Percentiles rank a stretch among this genome's conserved stretches.
Conservation (phyloP, 2,113 vertebrate genomes). For the Petromus typicus region DNA sequence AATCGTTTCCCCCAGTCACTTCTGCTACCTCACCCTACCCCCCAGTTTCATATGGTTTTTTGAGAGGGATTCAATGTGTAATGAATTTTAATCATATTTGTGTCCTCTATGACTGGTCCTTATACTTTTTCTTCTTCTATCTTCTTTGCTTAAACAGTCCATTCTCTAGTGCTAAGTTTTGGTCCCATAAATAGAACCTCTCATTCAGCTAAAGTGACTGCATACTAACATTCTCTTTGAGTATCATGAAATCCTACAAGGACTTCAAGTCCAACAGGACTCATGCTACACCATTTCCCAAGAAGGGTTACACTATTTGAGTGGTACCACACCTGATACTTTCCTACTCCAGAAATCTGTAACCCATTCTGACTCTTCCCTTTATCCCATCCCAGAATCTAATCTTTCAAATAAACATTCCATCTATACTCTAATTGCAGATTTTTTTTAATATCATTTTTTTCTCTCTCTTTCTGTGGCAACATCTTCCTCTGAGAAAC, state of each 20-base stretch:
- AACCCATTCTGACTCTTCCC: not conserved
- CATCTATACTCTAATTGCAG: not conserved
- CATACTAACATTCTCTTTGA: not conserved
- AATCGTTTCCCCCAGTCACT: not conserved
- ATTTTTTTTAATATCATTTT: not conserved
- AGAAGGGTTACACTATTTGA: not conserved
- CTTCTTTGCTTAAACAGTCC: not conserved
- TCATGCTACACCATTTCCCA: not conserved
- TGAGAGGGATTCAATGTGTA: not conserved
- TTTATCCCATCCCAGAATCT: not conserved
- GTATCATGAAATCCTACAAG: not conserved
- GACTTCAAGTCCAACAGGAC: not conserved
- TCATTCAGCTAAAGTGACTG: not conserved
- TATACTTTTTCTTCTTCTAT: not conserved
- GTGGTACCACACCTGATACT: not conserved
- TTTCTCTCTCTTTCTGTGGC: not conserved
- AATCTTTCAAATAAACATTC: not conserved
- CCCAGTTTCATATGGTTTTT: not conserved
- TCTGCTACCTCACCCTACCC: not conserved
- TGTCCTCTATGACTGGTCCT: not conserved
- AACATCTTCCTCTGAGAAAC: not conserved
- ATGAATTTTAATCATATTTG: not conserved
- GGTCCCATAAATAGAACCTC: not conserved
- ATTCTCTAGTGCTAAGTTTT: slow-evolving; percentile 24
- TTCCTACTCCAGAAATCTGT: not conserved